Base-by-base conservation (phyloP, 2,113 vertebrate species). In the Mus pahari region DNA sequence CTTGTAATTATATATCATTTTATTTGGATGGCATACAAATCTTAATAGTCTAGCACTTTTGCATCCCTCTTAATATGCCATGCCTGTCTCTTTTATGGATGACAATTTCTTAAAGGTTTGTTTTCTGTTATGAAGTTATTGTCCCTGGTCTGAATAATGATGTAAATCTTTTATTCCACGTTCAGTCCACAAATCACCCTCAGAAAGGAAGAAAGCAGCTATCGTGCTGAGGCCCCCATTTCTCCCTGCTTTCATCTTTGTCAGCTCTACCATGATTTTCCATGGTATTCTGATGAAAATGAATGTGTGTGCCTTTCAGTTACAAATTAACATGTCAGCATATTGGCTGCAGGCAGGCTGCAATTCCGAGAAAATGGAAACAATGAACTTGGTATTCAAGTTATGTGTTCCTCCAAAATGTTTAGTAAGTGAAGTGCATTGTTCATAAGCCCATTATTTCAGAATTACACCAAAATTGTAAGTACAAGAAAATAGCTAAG, bases 321-420 rank as follows among this genome's bases (percentile, higher is more conserved):
- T 92, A 68, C 94, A 86, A 94, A 95, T 93, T 79, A 92, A 75
- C 73, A 79, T 91, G 33, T 94, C 92, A 89, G 26, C 73, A 70
- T 83, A 70, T 58, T 89, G 36, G 6, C 87, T 88, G 12, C 45
- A 92, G 66, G 42, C 91, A 92, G 4, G 53, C 77, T 90, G 60
- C 73, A 58, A 88, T 92, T 92, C 75, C 90, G 86, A 92, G 79
- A 92, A 95, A 91, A 95, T 81, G 39, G 24, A 89, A 94, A 91
- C 50, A 86, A 36, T 93, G 12, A 93, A 93, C 89, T 94, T 77
- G 89, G 26, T 92, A 81, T 96, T 95, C 20, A 83, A 79, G 55
- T 88, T 55, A 48, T 86, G 22, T 14, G 90, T 82, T 94, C 48
- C 48, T 24, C 22, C 36, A 55, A 89, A 86, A n/a, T 84, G 7